A percentile compares a stretch with the other conserved stretches of the same genome.
Conservation (phyloP, 2,888 invertebrate genomes). For the Agriopis aurantiaria region DNA sequence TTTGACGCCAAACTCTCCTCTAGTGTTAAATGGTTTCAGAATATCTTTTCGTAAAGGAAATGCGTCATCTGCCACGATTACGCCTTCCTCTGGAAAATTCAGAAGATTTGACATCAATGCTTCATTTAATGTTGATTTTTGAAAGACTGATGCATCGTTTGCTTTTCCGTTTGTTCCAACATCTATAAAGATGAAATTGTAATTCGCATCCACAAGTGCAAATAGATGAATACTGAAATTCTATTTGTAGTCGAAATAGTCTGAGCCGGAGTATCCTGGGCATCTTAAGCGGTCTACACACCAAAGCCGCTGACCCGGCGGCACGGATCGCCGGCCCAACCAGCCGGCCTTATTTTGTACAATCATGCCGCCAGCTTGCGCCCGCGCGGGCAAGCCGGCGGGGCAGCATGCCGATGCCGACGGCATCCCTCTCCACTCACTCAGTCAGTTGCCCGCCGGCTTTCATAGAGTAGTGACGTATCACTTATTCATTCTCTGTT, state of each 20-base stretch:
- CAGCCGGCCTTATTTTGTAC: too few species aligned
- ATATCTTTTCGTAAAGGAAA: slow-evolving; percentile 42
- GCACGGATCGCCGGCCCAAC: too few species aligned
- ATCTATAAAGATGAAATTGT: slow-evolving; percentile 39
- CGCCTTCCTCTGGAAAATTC: slow-evolving; percentile 37
- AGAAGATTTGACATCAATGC: slow-evolving; percentile 35
- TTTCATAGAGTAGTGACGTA: too few species aligned
- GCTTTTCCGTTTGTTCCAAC: slow-evolving; percentile 40
- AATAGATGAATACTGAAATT: slow-evolving; percentile 38
- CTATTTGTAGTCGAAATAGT: slow-evolving; percentile 40
- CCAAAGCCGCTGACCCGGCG: too few species aligned
- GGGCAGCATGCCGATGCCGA: too few species aligned
- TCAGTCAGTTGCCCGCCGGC: too few species aligned
- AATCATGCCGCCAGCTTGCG: too few species aligned
- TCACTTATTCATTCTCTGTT: too few species aligned
- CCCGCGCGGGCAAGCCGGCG: too few species aligned
- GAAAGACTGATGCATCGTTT: slow-evolving; percentile 37
- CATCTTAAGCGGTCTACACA: too few species aligned
- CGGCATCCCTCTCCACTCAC: too few species aligned
- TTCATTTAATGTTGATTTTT: slow-evolving; percentile 34
- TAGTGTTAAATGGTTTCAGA: slow-evolving; percentile 41
- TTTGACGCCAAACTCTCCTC: slow-evolving; percentile 29
- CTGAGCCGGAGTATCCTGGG: slow-evolving; percentile 33
- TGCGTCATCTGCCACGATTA: slow-evolving; percentile 45
- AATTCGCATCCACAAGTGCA: slow-evolving; percentile 39